Evolutionary conservation across 92 coral and sea anemone genomes (phyloP).

Genomic region (Epizoanthus fatuus): DNA sequence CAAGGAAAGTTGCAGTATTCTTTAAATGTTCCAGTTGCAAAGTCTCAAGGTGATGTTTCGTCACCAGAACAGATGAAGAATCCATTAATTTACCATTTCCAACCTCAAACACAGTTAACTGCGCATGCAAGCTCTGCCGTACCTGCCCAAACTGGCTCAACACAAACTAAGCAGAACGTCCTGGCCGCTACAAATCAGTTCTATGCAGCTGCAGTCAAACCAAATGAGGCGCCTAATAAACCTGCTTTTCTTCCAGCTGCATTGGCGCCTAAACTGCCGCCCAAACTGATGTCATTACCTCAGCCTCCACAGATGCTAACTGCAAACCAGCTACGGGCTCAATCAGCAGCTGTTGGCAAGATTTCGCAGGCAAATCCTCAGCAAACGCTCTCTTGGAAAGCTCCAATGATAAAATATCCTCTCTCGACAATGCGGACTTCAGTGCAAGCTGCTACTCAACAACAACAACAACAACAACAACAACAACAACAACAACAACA

Average conservation of each 20-base stretch:
- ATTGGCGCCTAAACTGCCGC: not conserved
- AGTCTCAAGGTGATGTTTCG: not conserved
- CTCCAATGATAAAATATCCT: not conserved
- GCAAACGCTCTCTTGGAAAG: not conserved
- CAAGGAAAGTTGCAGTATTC: slow-evolving; percentile 7
- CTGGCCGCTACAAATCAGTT: not conserved
- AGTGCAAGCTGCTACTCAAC: slow-evolving; percentile 28
- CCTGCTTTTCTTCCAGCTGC: not conserved
- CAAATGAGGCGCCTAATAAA: not conserved
- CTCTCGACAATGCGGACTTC: slow-evolving; percentile 31
- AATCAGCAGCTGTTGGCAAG: not conserved
- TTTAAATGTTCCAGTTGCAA: not conserved
- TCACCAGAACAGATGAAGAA: slow-evolving; percentile 23
- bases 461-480: not conserved
- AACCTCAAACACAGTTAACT: slow-evolving; percentile 9
- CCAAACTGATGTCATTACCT: not conserved
- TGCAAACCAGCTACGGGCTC: not conserved
- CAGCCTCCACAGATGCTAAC: not conserved
- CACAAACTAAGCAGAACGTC: not conserved
- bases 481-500: slow-evolving; percentile 6
- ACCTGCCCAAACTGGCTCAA: not conserved
- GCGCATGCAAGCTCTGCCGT: not conserved
- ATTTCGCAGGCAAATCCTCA: not conserved
- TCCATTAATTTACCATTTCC: not conserved
- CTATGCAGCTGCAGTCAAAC: not conserved